phyloP scores from a whole-genome alignment of 1,140 invertebrate genomes.

The Palaemon carinicauda region DNA sequence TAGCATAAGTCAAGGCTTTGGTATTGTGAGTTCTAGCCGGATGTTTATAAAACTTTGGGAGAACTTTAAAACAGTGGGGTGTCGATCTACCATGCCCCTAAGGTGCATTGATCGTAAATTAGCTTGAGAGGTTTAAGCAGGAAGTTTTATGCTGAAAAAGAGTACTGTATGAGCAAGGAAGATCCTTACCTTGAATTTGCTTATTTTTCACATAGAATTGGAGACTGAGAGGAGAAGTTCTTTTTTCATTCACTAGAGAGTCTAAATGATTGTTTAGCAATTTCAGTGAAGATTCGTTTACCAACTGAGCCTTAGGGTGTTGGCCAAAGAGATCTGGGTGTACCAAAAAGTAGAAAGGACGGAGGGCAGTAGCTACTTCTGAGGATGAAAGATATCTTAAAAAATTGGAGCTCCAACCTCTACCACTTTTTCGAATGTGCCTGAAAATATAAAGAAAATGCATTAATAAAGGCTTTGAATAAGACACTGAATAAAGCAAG shows the following conservation, averaged over 20 bases:
- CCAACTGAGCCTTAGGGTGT: slow-evolving; percentile 75
- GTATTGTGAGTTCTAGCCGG: no score
- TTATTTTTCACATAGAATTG: slow-evolving; percentile 57
- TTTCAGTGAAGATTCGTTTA: slow-evolving; percentile 92
- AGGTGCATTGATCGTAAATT: no score
- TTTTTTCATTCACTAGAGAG: slow-evolving; percentile 40
- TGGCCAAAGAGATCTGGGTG: slow-evolving; percentile 95
- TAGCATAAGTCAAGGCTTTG: no score
- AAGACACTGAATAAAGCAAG: no score
- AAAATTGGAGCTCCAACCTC: background rate
- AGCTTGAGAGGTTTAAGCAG: no score
- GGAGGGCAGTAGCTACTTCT: slow-evolving; percentile 85
- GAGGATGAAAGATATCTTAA: slow-evolving; percentile 70
- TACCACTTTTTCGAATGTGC: background rate
- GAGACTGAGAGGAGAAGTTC: slow-evolving; percentile 36
- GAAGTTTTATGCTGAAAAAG: no score
- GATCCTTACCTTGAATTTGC: slow-evolving; percentile 24
- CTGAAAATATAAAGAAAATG: background rate
- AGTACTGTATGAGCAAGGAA: no score
- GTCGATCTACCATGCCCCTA: no score
- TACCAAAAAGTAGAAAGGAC: slow-evolving; percentile 94
- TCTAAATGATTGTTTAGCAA: slow-evolving; percentile 84
- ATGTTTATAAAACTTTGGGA: no score
- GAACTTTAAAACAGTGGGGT: no score
- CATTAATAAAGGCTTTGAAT: background rate